Evolutionary conservation across 1,140 invertebrate species (phyloP), one percentile per base, ranked within the genome.

Genomic region (Liolophura sinensis): DNA sequence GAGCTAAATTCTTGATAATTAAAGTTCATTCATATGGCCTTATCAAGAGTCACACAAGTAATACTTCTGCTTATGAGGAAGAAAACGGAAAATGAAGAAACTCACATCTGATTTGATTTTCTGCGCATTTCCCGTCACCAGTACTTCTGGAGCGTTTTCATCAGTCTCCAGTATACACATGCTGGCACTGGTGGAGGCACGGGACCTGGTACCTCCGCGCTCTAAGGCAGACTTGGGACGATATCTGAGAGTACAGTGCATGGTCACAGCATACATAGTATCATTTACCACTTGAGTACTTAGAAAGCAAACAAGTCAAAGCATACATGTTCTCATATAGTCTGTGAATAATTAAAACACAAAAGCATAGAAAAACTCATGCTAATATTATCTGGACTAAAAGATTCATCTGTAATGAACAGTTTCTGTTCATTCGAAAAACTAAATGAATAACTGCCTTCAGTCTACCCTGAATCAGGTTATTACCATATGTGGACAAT

Each of bases 161-260:
- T 84, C 82, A 1, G 73, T 78, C 66, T 84, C 82, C 66, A 82
- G 78, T 25, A 84, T 83, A 14, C 72, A 49, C 12, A 60, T 58
- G 49, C 72, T 67, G n/a, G 62, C 67, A 12, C 63, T 70, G 16
- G 77, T 80, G 12, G 69, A 70, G 16, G 80, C 74, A 24, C 80
- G 54, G 12, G 78, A 78, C 20, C 77, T 64, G 18, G 78, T 74
- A 31, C 76, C 67, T 12, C 79, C 78, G 51, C 81, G 65, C 54
- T 80, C 77, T 40, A 83, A 67, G 6, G 78, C 69, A 1, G 80
- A 82, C 22, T 72, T 76, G 14, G 79, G 75, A 50, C 80, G 73
- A 64, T 75, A 74, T 24, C 81, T 83, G 66, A 11, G 71, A 66
- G 62, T 55, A n/a, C 15, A 65, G 16, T 31, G 12, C 18, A 20